Evolutionary conservation across 2,797 vertebrate genomes (phyloP).

Genomic region (Lithobates sylvaticus): DNA sequence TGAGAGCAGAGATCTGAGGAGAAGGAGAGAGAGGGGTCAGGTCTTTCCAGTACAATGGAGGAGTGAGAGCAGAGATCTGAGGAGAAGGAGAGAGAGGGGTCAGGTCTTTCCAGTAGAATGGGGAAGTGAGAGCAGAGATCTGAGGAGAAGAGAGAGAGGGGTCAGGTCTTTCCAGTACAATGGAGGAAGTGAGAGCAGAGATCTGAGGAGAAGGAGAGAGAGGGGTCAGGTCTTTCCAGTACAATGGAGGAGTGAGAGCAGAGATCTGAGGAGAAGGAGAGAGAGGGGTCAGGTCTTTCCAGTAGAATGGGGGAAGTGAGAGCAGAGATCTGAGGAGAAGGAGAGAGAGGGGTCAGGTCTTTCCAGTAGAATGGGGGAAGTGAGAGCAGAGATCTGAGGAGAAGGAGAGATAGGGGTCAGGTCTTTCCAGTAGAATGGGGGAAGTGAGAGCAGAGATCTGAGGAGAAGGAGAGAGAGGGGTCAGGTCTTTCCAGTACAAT

Average conservation of each 20-base stretch:
- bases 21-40: too few species aligned
- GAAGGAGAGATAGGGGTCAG: too few species aligned
- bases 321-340: conserved; percentile 86
- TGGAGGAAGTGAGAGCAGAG: conserved; percentile 90
- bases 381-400: conserved; percentile 90
- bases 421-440: too few species aligned
- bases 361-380: conserved; percentile 56
- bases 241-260: conserved; percentile 86
- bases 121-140: conserved; percentile 93
- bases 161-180: too few species aligned
- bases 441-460: conserved; percentile 94
- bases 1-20: conserved; percentile 90
- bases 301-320: conserved; percentile 72
- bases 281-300: too few species aligned
- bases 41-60: conserved; percentile 63
- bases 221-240: too few species aligned
- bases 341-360: too few species aligned
- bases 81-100: too few species aligned
- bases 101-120: conserved; percentile 73
- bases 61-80: conserved; percentile 94
- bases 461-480: background rate
- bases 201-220: conserved; percentile 74
- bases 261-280: conserved; percentile 78
- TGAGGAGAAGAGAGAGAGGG: conserved; percentile 64
- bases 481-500: conserved; percentile 9